Conservation (phyloP, 2,113 vertebrate genomes). For the Casuarius casuarius region DNA sequence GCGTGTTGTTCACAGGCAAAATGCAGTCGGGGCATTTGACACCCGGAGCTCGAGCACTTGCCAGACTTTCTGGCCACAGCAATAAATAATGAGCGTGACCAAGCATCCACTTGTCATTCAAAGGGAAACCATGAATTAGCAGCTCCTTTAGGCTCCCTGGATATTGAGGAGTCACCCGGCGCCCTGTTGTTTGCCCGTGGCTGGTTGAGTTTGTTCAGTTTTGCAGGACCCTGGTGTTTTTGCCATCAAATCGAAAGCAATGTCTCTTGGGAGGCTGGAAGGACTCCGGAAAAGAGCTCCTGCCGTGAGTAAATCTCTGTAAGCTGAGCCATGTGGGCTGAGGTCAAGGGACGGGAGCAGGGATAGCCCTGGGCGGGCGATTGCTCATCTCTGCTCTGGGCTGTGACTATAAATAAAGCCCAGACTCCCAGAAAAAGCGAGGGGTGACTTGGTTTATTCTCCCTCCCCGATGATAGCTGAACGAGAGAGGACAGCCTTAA, state of each 20-base stretch:
- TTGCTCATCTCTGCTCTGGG: not conserved
- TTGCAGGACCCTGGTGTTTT: not conserved
- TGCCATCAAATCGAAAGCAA: not conserved
- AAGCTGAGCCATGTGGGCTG: slow-evolving; percentile 9
- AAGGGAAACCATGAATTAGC: not conserved
- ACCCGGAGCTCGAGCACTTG: not conserved
- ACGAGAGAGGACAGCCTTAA: not conserved
- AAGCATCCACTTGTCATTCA: not conserved
- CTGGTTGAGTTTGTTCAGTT: not conserved
- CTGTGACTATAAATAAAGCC: slow-evolving; percentile 50
- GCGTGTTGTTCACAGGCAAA: not conserved
- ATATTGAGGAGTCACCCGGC: not conserved
- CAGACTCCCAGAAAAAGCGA: not conserved
- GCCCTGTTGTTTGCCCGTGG: not conserved
- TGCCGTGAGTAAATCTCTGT: slow-evolving; percentile 19
- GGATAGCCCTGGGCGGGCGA: not conserved
- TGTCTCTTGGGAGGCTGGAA: slow-evolving; percentile 9
- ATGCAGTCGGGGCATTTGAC: no score
- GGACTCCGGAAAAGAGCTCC: slow-evolving; percentile 38
- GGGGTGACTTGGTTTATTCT: not conserved
- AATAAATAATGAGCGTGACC: not conserved
- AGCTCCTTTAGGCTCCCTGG: not conserved
- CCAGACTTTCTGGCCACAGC: not conserved
- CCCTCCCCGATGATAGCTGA: not conserved
- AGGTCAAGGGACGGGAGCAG: slow-evolving; percentile 34